Evolutionary conservation across 1,140 invertebrate genomes (phyloP).

Genomic region (Rhynchophorus ferrugineus): DNA sequence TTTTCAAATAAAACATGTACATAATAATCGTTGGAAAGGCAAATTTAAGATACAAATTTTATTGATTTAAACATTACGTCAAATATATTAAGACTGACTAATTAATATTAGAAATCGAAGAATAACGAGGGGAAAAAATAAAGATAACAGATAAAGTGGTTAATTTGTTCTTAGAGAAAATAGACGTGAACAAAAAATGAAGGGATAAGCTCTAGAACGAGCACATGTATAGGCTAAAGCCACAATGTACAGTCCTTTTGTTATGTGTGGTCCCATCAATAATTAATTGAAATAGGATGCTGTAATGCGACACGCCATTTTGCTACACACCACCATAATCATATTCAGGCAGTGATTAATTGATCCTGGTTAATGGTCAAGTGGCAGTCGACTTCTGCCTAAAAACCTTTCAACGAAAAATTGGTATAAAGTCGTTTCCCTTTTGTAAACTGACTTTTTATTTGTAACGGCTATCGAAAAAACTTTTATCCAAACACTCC

Average conservation of each 20-base stretch:
- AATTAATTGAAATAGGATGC: slow-evolving; percentile 23
- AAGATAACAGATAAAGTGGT: too few relatives aligned
- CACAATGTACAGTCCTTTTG: slow-evolving; percentile 18
- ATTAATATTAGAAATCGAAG: too few relatives aligned
- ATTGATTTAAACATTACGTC: too few relatives aligned
- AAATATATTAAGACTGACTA: too few relatives aligned
- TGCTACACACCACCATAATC: slow-evolving; percentile 18
- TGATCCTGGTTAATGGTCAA: slow-evolving; percentile 20
- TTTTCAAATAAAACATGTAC: too few relatives aligned
- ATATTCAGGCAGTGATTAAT: slow-evolving; percentile 19
- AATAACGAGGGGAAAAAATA: too few relatives aligned
- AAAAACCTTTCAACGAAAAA: slow-evolving; percentile 5
- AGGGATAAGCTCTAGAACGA: background rate
- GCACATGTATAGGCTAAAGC: slow-evolving; percentile 1
- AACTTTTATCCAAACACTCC: background rate
- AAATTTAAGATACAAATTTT: too few relatives aligned
- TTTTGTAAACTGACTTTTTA: background rate
- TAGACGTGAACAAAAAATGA: background rate
- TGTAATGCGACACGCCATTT: slow-evolving; percentile 22
- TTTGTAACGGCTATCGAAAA: background rate
- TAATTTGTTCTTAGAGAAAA: background rate
- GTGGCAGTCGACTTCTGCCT: slow-evolving; percentile 7
- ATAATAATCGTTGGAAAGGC: too few relatives aligned
- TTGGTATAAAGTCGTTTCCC: background rate
- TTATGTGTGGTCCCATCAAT: slow-evolving; percentile 18